Percentiles rank a stretch among this genome's conserved stretches.
These are phyloP conservation scores for Albula goreensis DNA, from an alignment of 2,113 vertebrate genomes.

Conservation along the genomic window DNA sequence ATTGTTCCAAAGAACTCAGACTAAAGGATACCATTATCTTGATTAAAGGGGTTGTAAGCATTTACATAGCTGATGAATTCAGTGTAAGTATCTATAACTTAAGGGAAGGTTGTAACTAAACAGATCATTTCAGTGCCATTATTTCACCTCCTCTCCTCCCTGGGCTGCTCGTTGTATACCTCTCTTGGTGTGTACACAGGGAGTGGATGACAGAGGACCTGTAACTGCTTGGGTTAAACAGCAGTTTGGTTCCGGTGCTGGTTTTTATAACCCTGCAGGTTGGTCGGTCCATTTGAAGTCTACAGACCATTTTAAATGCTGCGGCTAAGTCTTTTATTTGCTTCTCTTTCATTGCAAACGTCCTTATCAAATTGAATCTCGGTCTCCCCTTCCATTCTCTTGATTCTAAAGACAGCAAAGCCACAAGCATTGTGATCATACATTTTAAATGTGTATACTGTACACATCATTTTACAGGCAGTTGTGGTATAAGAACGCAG, in stretches of 20 bases:
- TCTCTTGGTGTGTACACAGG: neutral
- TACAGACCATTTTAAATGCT: neutral
- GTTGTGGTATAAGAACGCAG: too few species aligned
- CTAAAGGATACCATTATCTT: neutral
- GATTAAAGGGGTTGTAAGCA: neutral
- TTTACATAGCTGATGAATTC: neutral
- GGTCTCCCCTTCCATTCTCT: too few species aligned
- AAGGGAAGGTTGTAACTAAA: neutral
- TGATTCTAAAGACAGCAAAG: too few species aligned
- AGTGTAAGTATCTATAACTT: neutral
- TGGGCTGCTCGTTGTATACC: neutral
- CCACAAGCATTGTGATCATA: too few species aligned
- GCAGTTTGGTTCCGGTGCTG: neutral
- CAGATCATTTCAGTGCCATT: neutral
- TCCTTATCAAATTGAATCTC: too few species aligned
- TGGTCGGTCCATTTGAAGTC: neutral
- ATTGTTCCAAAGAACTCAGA: neutral
- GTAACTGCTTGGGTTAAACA: neutral
- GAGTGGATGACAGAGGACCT: neutral
- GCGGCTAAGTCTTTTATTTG: neutral
- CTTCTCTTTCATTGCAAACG: neutral
- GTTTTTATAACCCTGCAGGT: neutral
- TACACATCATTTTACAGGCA: too few species aligned
- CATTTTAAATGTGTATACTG: too few species aligned
- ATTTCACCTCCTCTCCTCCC: neutral